These are phyloP conservation scores for Micoletzkya japonica DNA, from an alignment of 2,888 invertebrate genomes.

Conservation along the genomic window DNA sequence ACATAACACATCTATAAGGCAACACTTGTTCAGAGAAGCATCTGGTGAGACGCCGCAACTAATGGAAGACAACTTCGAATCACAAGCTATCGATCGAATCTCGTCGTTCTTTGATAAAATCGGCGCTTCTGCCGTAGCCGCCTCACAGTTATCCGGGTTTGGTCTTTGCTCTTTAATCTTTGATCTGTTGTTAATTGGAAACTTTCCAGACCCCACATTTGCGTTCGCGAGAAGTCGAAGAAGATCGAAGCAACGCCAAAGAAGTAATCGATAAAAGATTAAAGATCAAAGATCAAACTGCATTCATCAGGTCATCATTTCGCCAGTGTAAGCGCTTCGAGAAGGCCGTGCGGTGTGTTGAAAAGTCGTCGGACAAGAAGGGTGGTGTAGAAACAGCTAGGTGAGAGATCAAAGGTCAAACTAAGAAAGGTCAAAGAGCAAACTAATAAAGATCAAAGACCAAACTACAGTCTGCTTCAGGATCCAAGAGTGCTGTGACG, in stretches of 20 bases:
- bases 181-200: no score
- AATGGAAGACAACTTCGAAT: background rate
- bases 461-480: background rate
- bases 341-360: conserved; percentile 23
- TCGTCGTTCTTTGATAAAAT: conserved; percentile 24
- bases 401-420: background rate
- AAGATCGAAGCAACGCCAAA: conserved; percentile 26
- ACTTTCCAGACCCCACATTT: conserved; percentile 25
- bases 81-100: conserved; percentile 1
- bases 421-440: background rate
- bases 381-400: conserved; percentile 8
- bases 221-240: conserved; percentile 26
- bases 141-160: conserved; percentile 14
- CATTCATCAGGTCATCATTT: background rate
- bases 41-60: background rate
- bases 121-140: background rate
- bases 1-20: no score
- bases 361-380: background rate
- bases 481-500: conserved; percentile 28
- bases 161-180: background rate
- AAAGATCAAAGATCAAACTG: conserved; percentile 14
- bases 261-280: background rate
- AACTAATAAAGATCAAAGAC: background rate
- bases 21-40: conserved; percentile 1
- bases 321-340: conserved; percentile 28